Percentiles rank a stretch among this genome's conserved stretches.
These are phyloP conservation scores for Dermatemys mawii DNA, from an alignment of 2,113 vertebrate genomes.

Conservation along the genomic window DNA sequence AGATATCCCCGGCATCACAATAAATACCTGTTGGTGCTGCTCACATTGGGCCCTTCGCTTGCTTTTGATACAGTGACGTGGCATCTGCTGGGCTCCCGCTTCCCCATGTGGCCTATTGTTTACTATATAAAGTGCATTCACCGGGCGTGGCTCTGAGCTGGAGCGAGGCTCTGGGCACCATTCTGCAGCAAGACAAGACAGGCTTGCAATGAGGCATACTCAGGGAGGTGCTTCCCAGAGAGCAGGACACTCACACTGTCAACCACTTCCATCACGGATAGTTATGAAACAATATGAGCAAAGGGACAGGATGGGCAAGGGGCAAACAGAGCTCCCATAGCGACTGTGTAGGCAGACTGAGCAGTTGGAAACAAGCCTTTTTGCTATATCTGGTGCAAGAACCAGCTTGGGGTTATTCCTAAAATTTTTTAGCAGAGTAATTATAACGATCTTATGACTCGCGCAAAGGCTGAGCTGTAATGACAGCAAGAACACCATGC, in stretches of 20 bases:
- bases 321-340: not conserved
- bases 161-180: not conserved
- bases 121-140: not conserved
- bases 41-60: not conserved
- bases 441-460: not conserved
- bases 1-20: not conserved
- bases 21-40: not conserved
- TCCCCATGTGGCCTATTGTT: not conserved
- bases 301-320: not conserved
- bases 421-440: not conserved
- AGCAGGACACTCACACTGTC: not conserved
- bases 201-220: not conserved
- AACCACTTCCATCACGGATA: not conserved
- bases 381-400: accelerated
- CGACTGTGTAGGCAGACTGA: not conserved
- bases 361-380: accelerated
- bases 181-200: not conserved
- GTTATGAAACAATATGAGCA: not conserved
- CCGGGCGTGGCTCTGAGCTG: not conserved
- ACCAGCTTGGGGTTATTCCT: accelerated
- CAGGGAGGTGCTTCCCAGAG: not conserved
- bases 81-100: not conserved
- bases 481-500: not conserved
- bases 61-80: not conserved
- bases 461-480: accelerated